These are phyloP conservation scores for Cossypha heuglini DNA, from an alignment of 2,797 vertebrate species.

Conservation along the genomic window DNA sequence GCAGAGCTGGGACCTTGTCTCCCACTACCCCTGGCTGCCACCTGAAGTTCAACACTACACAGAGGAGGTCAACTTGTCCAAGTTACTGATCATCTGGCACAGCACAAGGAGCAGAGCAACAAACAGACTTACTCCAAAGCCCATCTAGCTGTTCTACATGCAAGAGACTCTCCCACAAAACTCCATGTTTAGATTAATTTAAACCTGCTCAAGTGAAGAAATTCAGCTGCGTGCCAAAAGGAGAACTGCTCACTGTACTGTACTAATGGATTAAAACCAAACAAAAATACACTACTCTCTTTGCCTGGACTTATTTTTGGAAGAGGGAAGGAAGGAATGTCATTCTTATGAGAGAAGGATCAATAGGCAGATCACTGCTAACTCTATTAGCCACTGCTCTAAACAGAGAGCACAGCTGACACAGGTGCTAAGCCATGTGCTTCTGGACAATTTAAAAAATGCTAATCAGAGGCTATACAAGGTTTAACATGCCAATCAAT, in stretches of 20 bases:
- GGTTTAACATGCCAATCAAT: constrained; percentile 64
- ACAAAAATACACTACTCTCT: not conserved
- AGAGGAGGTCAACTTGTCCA: not conserved
- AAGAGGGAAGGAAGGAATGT: constrained; percentile 33
- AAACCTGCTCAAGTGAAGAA: constrained; percentile 24
- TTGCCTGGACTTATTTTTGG: constrained; percentile 55
- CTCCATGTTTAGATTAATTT: not conserved
- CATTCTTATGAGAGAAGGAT: constrained; percentile 35
- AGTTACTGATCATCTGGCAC: not conserved
- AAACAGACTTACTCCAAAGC: not conserved
- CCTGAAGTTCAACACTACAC: not conserved
- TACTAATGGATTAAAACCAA: constrained; percentile 22
- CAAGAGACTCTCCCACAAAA: not conserved
- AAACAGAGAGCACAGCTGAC: constrained; percentile 35
- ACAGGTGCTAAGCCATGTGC: constrained; percentile 67
- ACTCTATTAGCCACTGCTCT: constrained; percentile 50
- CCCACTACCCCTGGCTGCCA: not conserved
- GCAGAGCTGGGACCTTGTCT: not conserved
- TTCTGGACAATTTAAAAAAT: constrained; percentile 67
- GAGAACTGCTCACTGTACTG: not conserved
- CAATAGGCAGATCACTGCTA: constrained; percentile 57
- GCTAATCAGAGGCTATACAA: constrained; percentile 55
- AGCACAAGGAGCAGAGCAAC: not conserved
- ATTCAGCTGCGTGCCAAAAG: not conserved
- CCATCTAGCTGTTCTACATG: not conserved